Evolutionary conservation across 2,113 vertebrate genomes (phyloP).

Genomic region (Sitta europaea): DNA sequence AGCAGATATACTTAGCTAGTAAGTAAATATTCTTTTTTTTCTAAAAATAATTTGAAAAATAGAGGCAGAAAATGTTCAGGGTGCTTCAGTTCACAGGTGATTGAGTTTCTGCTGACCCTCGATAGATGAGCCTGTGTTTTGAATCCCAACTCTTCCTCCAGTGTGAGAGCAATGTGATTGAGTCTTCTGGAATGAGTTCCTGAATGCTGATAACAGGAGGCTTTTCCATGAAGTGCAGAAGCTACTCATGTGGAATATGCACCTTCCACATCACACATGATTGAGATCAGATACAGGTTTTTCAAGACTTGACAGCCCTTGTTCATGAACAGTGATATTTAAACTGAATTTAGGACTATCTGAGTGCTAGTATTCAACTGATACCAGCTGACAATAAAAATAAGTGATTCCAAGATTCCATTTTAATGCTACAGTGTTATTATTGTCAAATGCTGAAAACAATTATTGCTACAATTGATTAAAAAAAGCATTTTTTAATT

Average conservation of each 20-base stretch:
- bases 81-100: neutral
- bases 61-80: neutral
- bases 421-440: neutral
- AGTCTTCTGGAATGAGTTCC: constrained; percentile 19
- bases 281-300: neutral
- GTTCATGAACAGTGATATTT: neutral
- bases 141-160: neutral
- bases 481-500: neutral
- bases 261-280: neutral
- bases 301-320: constrained; percentile 1
- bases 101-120: neutral
- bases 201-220: constrained; percentile 26
- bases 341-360: neutral
- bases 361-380: neutral
- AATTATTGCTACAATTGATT: neutral
- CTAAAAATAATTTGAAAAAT: neutral
- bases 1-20: neutral
- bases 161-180: neutral
- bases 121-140: neutral
- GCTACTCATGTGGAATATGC: constrained; percentile 49
- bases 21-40: neutral
- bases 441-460: neutral
- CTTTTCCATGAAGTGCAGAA: neutral
- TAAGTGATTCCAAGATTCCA: neutral
- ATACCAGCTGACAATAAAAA: neutral